These are phyloP conservation scores for Buphagus erythrorhynchus DNA, from an alignment of 2,797 vertebrate species.

Conservation along the genomic window DNA sequence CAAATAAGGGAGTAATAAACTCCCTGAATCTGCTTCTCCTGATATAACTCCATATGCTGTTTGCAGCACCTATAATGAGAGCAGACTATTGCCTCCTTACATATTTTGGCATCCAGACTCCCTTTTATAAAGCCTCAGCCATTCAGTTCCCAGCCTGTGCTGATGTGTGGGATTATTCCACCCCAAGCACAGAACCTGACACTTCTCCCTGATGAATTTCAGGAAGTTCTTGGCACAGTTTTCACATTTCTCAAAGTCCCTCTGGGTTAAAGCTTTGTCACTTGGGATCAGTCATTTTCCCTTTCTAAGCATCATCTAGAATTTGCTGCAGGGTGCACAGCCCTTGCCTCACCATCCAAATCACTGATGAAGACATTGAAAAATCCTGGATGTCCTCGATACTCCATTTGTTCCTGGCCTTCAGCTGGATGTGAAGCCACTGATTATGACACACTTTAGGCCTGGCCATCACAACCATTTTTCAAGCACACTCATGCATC, in stretches of 20 bases:
- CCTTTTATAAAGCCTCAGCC: background rate
- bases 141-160: background rate
- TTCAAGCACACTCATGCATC: background rate
- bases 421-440: background rate
- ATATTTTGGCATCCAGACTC: background rate
- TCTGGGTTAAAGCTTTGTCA: background rate
- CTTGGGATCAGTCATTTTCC: background rate
- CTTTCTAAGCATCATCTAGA: background rate
- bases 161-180: background rate
- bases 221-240: background rate
- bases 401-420: background rate
- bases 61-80: background rate
- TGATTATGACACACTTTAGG: background rate
- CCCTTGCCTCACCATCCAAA: background rate
- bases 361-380: background rate
- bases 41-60: background rate
- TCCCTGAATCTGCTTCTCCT: background rate
- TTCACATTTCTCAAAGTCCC: background rate
- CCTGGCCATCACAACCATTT: background rate
- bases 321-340: background rate
- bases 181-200: background rate
- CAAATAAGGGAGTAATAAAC: background rate
- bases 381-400: fast-evolving
- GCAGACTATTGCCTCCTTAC: background rate
- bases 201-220: background rate